A percentile compares a stretch with the other conserved stretches of the same genome.
phyloP scores from a whole-genome alignment of 2,888 invertebrate genomes.

The Cantharis nigra region DNA sequence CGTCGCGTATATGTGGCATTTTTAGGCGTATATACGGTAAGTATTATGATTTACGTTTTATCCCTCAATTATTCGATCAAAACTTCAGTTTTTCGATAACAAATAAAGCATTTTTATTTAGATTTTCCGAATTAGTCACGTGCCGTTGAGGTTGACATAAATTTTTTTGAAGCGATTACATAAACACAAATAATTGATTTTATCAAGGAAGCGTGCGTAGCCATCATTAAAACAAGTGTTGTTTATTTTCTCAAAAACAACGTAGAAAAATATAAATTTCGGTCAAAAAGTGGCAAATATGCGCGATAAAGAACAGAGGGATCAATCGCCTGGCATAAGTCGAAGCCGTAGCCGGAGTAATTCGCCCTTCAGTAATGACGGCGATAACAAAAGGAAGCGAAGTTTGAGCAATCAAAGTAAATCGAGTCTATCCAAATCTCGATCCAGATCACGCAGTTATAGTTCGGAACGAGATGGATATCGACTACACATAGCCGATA shows the following conservation, averaged over 20 bases:
- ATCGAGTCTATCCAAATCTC: slow-evolving; percentile 47
- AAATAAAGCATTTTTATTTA: not conserved
- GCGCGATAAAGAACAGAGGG: slow-evolving; percentile 46
- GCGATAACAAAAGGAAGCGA: slow-evolving; percentile 36
- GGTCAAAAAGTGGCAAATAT: slow-evolving; percentile 33
- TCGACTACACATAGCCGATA: slow-evolving; percentile 60
- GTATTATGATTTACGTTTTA: not conserved
- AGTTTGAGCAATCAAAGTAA: slow-evolving; percentile 40
- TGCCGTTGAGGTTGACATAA: not conserved
- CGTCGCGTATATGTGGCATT: not conserved
- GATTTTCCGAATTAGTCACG: not conserved
- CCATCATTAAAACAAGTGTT: not conserved
- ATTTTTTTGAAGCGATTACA: not conserved
- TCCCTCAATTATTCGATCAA: not conserved
- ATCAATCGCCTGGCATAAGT: slow-evolving; percentile 38
- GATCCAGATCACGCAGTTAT: slow-evolving; percentile 52
- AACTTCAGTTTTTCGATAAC: not conserved
- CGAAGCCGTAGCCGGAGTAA: slow-evolving; percentile 48
- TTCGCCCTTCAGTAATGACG: slow-evolving; percentile 46
- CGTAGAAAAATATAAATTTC: not conserved
- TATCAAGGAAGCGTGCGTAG: not conserved
- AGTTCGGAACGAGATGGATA: slow-evolving; percentile 54
- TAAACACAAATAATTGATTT: not conserved
- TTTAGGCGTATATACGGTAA: not conserved
- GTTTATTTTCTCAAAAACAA: not conserved